Evolutionary conservation across 2,888 invertebrate species (phyloP).

Genomic region (Asteroscopus sphinx): DNA sequence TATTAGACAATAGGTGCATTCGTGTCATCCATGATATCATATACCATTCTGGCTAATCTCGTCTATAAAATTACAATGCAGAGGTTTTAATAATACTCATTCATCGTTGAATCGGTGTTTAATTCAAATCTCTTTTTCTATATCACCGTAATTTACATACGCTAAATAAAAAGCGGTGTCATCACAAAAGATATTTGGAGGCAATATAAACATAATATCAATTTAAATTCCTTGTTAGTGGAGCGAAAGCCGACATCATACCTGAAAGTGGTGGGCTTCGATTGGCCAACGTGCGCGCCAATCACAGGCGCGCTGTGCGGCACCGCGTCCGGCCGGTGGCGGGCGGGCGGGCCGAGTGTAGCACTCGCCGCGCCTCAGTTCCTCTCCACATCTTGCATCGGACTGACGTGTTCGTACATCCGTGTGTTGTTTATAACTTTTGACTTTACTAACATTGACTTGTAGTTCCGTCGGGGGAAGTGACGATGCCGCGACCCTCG

Average conservation of each 20-base stretch:
- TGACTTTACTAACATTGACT: conserved; percentile 56
- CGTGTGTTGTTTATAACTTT: conserved; percentile 65
- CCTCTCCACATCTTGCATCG: conserved; percentile 81
- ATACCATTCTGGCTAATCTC: conserved; percentile 53
- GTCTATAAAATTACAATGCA: conserved; percentile 73
- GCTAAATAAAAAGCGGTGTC: conserved; percentile 90
- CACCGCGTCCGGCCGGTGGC: conserved; percentile 63
- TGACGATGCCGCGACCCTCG: conserved; percentile 97
- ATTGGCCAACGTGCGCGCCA: conserved; percentile 78
- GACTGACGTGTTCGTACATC: conserved; percentile 79
- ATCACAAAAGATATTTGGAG: conserved; percentile 90
- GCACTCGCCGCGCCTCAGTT: conserved; percentile 84
- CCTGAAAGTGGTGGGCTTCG: conserved; percentile 72
- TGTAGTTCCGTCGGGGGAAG: conserved; percentile 64
- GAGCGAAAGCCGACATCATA: conserved; percentile 90
- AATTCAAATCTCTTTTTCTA: conserved; percentile 88
- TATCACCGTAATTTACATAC: conserved; percentile 89
- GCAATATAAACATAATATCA: conserved; percentile 90
- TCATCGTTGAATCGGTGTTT: conserved; percentile 84
- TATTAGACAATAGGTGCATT: not conserved
- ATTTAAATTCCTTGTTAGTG: conserved; percentile 90
- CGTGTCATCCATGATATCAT: conserved; percentile 1
- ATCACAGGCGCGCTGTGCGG: conserved; percentile 64
- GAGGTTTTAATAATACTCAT: conserved; percentile 82
- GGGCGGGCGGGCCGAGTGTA: conserved; percentile 68